A percentile compares a stretch with the other conserved stretches of the same genome.
Conservation (phyloP, 2,797 vertebrate species). For the Siniperca scherzeri region DNA sequence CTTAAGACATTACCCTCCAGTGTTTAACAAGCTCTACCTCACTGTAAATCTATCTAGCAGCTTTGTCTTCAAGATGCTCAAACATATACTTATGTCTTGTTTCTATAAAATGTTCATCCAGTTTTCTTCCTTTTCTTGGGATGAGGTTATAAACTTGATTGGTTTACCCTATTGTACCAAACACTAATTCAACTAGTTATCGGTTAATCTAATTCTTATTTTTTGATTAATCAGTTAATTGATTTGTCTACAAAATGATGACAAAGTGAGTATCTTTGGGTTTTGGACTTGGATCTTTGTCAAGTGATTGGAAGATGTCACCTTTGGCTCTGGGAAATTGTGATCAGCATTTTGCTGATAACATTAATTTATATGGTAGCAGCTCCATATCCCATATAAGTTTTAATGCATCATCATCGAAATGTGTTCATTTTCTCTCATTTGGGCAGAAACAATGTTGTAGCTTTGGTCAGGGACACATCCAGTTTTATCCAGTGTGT, state of each 20-base stretch:
- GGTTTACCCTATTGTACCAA: not conserved
- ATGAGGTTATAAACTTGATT: not conserved
- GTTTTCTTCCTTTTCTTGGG: conserved; percentile 7
- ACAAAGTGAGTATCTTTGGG: not conserved
- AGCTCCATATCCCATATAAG: not conserved
- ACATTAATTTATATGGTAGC: not conserved
- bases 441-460: not conserved
- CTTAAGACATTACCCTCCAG: conserved; percentile 17
- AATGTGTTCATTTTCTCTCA: not conserved
- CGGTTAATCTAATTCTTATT: not conserved
- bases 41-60: conserved; percentile 12
- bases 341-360: not conserved
- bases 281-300: not conserved
- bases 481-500: not conserved
- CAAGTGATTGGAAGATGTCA: too few relatives aligned
- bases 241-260: not conserved
- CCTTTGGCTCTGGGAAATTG: not conserved
- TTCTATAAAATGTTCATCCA: not conserved
- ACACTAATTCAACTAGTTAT: not conserved
- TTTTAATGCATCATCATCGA: not conserved
- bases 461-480: not conserved
- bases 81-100: not conserved
- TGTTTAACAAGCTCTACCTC: conserved; percentile 27
- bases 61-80: not conserved
- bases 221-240: not conserved